These are phyloP conservation scores for Bombus sibiricus DNA, from an alignment of 1,140 invertebrate species.

Conservation along the genomic window DNA sequence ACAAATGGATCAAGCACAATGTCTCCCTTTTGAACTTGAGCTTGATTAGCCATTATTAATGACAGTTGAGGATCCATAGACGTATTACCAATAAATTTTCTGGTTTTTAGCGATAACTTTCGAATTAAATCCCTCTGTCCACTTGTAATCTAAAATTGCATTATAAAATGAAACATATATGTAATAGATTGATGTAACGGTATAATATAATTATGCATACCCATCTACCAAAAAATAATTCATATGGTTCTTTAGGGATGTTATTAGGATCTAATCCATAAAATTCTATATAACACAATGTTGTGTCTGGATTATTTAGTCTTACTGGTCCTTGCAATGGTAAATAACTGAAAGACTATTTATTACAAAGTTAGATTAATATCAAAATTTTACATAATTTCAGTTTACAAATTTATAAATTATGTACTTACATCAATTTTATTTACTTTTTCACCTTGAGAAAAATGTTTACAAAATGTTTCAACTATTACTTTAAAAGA, in stretches of 20 bases:
- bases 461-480: slow-evolving; percentile 93
- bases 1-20: slow-evolving; percentile 97
- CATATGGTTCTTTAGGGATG: slow-evolving; percentile 88
- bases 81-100: slow-evolving; percentile 98
- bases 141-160: slow-evolving; percentile 86
- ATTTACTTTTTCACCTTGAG: slow-evolving; percentile 89
- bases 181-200: not conserved
- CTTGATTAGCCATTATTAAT: slow-evolving; percentile 97
- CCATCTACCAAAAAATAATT: slow-evolving; percentile 93
- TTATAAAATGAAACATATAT: slow-evolving; percentile 7
- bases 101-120: slow-evolving; percentile 91
- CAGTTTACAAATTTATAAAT: slow-evolving; percentile 23
- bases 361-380: not conserved
- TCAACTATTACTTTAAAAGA: slow-evolving; percentile 94
- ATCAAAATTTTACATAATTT: slow-evolving; percentile 24
- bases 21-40: slow-evolving; percentile 88
- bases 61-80: slow-evolving; percentile 98
- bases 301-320: slow-evolving; percentile 91
- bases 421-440: slow-evolving; percentile 90
- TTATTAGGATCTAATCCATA: slow-evolving; percentile 91
- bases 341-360: slow-evolving; percentile 89
- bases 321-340: slow-evolving; percentile 91
- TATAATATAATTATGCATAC: slow-evolving; percentile 82
- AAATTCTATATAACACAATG: slow-evolving; percentile 92
- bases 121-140: slow-evolving; percentile 92